Percentiles rank a stretch among this genome's conserved stretches.
phyloP scores from a whole-genome alignment of 1,140 invertebrate species.

The Zaprionus africanus region DNA sequence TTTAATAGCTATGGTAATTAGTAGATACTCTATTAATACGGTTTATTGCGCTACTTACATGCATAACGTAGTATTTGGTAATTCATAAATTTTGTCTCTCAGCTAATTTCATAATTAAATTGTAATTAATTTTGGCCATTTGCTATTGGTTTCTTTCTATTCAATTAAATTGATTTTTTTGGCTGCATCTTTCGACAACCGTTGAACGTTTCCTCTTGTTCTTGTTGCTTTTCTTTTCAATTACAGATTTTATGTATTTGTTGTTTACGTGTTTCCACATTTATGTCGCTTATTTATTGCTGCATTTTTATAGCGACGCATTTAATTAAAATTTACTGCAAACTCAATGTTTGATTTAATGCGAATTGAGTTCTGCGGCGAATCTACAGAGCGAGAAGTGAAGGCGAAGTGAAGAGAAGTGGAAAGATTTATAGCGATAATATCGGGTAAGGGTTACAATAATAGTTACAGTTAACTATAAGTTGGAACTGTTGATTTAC shows the following conservation, averaged over 20 bases:
- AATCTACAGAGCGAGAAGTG: not conserved
- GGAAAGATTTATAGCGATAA: not conserved
- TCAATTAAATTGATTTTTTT: slow-evolving; percentile 54
- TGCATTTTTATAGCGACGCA: slow-evolving; percentile 48
- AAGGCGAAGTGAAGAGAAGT: not conserved
- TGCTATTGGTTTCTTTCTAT: slow-evolving; percentile 16
- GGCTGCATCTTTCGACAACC: slow-evolving; percentile 6
- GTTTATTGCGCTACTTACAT: slow-evolving; percentile 73
- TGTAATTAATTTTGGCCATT: slow-evolving; percentile 68
- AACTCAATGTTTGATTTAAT: slow-evolving; percentile 1
- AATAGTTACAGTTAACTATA: slow-evolving; percentile 1
- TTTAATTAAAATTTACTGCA: slow-evolving; percentile 54
- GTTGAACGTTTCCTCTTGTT: slow-evolving; percentile 17
- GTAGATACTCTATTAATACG: slow-evolving; percentile 50
- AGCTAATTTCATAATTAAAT: slow-evolving; percentile 35
- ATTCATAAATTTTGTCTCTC: slow-evolving; percentile 23
- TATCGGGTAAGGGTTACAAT: not conserved
- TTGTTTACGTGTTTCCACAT: slow-evolving; percentile 18
- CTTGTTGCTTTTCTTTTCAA: slow-evolving; percentile 6
- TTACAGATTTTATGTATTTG: slow-evolving; percentile 34
- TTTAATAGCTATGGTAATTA: slow-evolving; percentile 33
- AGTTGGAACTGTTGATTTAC: not conserved
- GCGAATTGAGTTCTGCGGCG: not conserved
- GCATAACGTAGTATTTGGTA: slow-evolving; percentile 54
- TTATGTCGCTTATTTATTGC: slow-evolving; percentile 50